Base-by-base conservation (phyloP, 2,888 invertebrate genomes). In the Microctonus aethiopoides region DNA sequence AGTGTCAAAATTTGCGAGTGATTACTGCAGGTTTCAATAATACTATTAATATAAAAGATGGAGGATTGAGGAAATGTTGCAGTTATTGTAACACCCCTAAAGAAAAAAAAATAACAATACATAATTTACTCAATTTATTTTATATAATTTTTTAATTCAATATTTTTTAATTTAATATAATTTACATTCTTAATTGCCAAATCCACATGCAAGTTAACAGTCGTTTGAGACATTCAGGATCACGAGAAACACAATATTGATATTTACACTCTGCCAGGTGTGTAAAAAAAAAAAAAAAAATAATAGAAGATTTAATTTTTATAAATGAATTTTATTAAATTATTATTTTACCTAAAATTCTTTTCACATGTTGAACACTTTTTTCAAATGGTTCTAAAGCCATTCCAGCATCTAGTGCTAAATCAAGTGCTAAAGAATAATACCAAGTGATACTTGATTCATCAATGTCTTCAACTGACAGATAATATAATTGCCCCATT, bases 361-460 rank as follows among this genome's bases (percentile, higher is more conserved):
- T 83, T 56, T 87, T 84, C 1, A 89, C 89, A 70, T 87, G 89
- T 4, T 82, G 78, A 72, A 84, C 86, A 71, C 89, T 89, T 56
- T 85, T 86, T 20, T 86, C 80, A 3, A 89, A 88, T 0, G 87
- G 83, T 79, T 90, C 90, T 60, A 90, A 76, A 68, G 88, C 85
- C 77, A 90, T 88, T 5, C 90, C 88, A 74, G 91, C 88, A 75
- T 92, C 90, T 46, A 91, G 78, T 63, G 89, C 86, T 75, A 91
- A 79, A 66, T 91, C 90, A 67, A 91, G 86, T 72, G 89, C 89
- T 39, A 91, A 85, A 0, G 90, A 89, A 75, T 90, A 89, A 76
- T 91, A 91, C 88, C 89, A 89, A 0, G 86, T 79, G 7, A 83
- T 76, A 0, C 80, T 83, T 2, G 79, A 80, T 70, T 78, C 77